These are phyloP conservation scores for Plecotus auritus DNA, from an alignment of 2,113 vertebrate genomes.

Conservation along the genomic window DNA sequence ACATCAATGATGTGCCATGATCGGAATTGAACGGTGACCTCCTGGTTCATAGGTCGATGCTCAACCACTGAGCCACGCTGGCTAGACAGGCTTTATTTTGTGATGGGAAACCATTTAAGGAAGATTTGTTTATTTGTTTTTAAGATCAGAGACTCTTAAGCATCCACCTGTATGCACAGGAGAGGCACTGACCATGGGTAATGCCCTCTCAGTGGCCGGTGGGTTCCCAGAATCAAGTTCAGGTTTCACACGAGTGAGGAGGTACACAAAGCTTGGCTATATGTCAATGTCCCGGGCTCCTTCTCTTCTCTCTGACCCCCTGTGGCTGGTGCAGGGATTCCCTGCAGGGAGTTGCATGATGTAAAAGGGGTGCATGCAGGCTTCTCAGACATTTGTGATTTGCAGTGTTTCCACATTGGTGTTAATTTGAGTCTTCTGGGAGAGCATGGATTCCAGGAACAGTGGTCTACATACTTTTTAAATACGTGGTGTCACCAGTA, in stretches of 20 bases:
- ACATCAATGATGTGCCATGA: no score
- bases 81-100: not conserved
- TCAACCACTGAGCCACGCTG: no score
- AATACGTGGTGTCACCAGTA: not conserved
- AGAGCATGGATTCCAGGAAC: not conserved
- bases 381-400: not conserved
- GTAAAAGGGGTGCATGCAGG: accelerated
- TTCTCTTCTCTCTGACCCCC: not conserved
- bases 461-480: not conserved
- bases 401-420: not conserved
- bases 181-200: not conserved
- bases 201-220: not conserved
- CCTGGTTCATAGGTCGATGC: no score
- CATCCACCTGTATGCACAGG: not conserved
- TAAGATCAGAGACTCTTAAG: not conserved
- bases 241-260: not conserved
- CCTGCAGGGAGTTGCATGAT: not conserved
- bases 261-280: not conserved
- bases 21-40: no score
- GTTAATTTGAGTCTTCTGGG: not conserved
- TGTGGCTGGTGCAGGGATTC: not conserved
- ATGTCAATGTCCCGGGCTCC: not conserved
- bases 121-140: not conserved
- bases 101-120: not conserved
- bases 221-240: not conserved